A percentile compares a stretch with the other conserved stretches of the same genome.
phyloP scores from a whole-genome alignment of 2,888 invertebrate species.

The Agonopterix subpropinquella region DNA sequence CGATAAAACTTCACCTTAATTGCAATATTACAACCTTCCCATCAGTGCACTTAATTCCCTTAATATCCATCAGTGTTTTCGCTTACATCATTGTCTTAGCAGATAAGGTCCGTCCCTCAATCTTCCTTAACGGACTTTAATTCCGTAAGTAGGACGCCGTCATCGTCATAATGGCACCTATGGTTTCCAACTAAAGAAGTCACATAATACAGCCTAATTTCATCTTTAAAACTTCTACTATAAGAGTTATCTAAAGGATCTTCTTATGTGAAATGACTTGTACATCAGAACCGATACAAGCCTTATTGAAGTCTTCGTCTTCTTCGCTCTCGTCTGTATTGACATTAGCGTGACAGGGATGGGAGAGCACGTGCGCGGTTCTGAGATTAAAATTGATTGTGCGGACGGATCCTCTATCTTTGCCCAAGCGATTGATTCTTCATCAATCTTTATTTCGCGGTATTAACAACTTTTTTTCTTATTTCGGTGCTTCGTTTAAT shows the following conservation, averaged over 20 bases:
- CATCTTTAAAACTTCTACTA: no score
- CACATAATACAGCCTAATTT: no score
- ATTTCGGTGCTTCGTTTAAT: constrained; percentile 21
- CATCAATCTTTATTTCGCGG: constrained; percentile 71
- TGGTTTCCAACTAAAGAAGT: no score
- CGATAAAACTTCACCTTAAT: no score
- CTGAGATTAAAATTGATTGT: constrained; percentile 74
- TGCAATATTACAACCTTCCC: background rate
- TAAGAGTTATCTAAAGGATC: no score
- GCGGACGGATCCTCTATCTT: constrained; percentile 61
- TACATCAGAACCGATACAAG: constrained; percentile 39
- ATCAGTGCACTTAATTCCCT: constrained; percentile 16
- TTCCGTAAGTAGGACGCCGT: constrained; percentile 63
- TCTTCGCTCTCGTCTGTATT: constrained; percentile 18
- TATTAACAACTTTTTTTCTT: constrained; percentile 48
- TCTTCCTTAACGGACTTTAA: constrained; percentile 69
- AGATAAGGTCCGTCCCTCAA: constrained; percentile 63
- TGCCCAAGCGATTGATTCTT: constrained; percentile 66
- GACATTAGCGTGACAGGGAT: constrained; percentile 26
- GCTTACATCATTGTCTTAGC: constrained; percentile 68
- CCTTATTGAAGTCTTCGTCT: constrained; percentile 34
- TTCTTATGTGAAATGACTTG: no score
- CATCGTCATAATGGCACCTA: constrained; percentile 20
- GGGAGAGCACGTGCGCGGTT: constrained; percentile 41
- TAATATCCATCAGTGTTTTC: constrained; percentile 60